Evolutionary conservation across 2,797 vertebrate species (phyloP).

Genomic region (Mionectes olivaceus): DNA sequence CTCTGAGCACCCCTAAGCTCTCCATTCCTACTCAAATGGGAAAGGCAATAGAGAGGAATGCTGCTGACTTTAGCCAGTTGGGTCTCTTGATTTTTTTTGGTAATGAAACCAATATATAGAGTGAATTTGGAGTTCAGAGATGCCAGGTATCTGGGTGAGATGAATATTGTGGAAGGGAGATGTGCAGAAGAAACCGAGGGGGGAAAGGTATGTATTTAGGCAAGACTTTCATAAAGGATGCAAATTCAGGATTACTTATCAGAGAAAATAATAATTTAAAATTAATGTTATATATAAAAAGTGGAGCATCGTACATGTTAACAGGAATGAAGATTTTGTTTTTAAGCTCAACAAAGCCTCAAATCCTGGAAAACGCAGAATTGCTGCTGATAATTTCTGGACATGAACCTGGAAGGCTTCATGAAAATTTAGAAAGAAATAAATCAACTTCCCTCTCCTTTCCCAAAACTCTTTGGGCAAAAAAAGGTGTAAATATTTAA

Average conservation of each 20-base stretch:
- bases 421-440: conserved; percentile 11
- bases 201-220: neutral
- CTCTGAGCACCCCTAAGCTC: neutral
- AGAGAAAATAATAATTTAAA: neutral
- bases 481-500: conserved; percentile 55
- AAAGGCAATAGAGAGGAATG: neutral
- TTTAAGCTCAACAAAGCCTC: conserved; percentile 28
- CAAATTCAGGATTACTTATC: conserved; percentile 22
- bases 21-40: neutral
- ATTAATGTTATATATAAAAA: conserved; percentile 9
- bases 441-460: conserved; percentile 16
- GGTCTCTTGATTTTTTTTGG: neutral
- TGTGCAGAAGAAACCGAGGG: neutral
- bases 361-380: conserved; percentile 24
- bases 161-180: neutral
- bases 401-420: neutral
- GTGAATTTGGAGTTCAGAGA: neutral
- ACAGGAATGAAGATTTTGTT: neutral
- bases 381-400: conserved; percentile 5
- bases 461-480: neutral
- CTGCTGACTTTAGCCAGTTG: neutral
- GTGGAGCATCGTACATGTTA: neutral
- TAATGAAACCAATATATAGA: neutral
- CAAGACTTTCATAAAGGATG: neutral
- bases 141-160: neutral